Evolutionary conservation across 2,797 vertebrate species (phyloP), one percentile per base, ranked within the genome.

Genomic region (Thunnus albacares): DNA sequence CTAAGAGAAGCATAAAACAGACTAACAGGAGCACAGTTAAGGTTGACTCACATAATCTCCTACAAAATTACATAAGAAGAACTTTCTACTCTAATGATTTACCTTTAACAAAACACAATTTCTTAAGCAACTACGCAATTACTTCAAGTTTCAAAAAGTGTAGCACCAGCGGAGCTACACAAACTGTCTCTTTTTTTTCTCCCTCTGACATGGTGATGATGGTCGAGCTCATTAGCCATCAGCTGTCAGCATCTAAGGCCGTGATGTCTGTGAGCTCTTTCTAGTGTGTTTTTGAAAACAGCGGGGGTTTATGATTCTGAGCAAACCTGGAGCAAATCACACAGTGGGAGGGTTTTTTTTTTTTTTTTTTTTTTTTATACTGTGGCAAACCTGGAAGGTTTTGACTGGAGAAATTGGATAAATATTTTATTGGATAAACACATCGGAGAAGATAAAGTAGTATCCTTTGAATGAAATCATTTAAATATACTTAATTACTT

Each of bases 151-250:
- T 35, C 8, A 30, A 45, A 72, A 64, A 56, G 38, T 38, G 9
- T 17, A 2, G 77, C 78, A 64, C 43, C 79, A 18, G 58, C 30
- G 73, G 51, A 55, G 56, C 53, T 2, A 70, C 66, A 73, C 64
- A 53, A 47, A 9, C 62, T 9, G 9, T 80, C 71, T 53, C 24
- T 24, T 24, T 67, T 67, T 52, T 20, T 52, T 18, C 9, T n/a
- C 8, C 33, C 82, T 9, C 56, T 81, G 80, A 12, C 52, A 2
- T 1, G 63, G 61, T 24, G 82, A 80, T 84, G 84, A 77, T 66
- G 86, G 89, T 20, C n/a, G 79, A 84, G 84, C 87, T 91, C 90
- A 86, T 91, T 91, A 91, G 71, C 81, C 33, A 51, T 85, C 82
- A 83, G 76, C 85, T 80, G 85, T 86, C 80, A 52, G 85, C 67